phyloP scores from a whole-genome alignment of 2,888 invertebrate species.

The Parapristionchus giblindavisi region DNA sequence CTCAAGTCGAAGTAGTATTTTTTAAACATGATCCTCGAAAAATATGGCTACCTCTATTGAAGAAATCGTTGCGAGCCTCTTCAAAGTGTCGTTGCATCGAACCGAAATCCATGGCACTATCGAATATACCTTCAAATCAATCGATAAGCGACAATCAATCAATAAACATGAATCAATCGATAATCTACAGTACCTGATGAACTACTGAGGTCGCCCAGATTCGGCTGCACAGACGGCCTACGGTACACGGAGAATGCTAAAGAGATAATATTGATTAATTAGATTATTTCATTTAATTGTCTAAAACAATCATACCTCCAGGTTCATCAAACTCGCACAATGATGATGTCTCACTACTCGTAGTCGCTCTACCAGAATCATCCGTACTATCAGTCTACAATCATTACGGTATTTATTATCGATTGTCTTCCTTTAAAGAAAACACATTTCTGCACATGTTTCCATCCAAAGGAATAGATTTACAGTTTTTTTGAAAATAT shows the following conservation, averaged over 20 bases:
- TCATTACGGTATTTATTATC: no score
- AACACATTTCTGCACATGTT: no score
- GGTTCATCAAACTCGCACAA: slow-evolving; percentile 43
- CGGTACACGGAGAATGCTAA: slow-evolving; percentile 51
- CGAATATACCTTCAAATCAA: slow-evolving; percentile 15
- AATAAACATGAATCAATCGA: neutral
- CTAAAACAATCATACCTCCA: slow-evolving; percentile 17
- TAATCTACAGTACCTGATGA: slow-evolving; percentile 17
- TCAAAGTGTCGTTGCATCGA: slow-evolving; percentile 28
- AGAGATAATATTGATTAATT: neutral
- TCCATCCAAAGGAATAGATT: no score
- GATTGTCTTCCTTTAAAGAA: no score
- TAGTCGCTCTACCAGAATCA: slow-evolving; percentile 47
- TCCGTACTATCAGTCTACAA: slow-evolving; percentile 45
- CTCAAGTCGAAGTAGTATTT: neutral
- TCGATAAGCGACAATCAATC: neutral
- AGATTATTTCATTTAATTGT: neutral
- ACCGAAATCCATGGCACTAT: slow-evolving; percentile 13
- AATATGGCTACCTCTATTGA: neutral
- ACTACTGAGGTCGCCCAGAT: neutral
- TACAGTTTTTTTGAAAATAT: no score
- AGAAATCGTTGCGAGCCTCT: neutral
- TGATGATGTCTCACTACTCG: slow-evolving; percentile 42
- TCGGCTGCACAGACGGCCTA: slow-evolving; percentile 9
- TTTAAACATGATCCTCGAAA: neutral